Evolutionary conservation across 2,113 vertebrate genomes (phyloP).

Genomic region (Rana temporaria): DNA sequence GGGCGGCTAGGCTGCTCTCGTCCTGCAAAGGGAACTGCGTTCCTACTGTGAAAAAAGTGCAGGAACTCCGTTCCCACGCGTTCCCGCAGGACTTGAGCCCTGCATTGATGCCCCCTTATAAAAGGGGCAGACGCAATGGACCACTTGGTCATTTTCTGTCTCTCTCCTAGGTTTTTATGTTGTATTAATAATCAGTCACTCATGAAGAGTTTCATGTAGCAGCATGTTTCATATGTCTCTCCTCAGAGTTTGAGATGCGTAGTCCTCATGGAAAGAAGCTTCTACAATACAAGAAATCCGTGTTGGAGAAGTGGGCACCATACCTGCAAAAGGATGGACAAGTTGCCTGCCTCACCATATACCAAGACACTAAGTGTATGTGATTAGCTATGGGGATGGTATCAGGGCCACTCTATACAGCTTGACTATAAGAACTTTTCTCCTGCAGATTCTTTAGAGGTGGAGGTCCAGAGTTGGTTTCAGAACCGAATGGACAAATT

Average conservation of each 20-base stretch:
- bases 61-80: too few species aligned
- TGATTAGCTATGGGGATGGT: not conserved
- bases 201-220: too few species aligned
- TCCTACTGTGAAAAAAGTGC: too few species aligned
- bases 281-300: slow-evolving; percentile 77
- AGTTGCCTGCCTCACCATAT: slow-evolving; percentile 76
- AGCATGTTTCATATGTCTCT: not conserved
- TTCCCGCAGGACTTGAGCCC: too few species aligned
- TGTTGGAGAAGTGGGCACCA: slow-evolving; percentile 80
- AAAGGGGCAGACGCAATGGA: too few species aligned
- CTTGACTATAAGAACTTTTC: not conserved
- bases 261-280: slow-evolving; percentile 77
- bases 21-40: too few species aligned
- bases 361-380: slow-evolving; percentile 81
- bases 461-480: slow-evolving; percentile 81
- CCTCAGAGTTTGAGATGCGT: slow-evolving; percentile 80
- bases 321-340: slow-evolving; percentile 77
- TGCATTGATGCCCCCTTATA: too few species aligned
- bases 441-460: slow-evolving; percentile 69
- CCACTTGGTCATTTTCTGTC: too few species aligned
- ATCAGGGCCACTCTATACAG: too few species aligned
- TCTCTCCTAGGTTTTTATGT: too few species aligned
- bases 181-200: too few species aligned
- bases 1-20: too few species aligned
- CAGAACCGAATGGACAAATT: slow-evolving; percentile 80